Conservation (phyloP, 2,113 vertebrate genomes). For the Heliornis fulica region DNA sequence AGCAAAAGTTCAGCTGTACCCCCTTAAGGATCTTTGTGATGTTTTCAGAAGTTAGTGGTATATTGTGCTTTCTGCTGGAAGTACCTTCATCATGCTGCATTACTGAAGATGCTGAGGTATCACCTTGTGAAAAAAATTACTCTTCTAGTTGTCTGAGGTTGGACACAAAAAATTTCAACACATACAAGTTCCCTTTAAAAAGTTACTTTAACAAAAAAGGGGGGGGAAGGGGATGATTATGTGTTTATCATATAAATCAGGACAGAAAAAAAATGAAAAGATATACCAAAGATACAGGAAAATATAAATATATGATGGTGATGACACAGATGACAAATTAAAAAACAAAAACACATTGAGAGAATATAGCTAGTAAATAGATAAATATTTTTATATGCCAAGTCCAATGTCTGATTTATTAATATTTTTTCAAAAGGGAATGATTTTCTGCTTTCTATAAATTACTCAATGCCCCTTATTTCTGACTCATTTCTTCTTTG, state of each 20-base stretch:
- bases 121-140: background rate
- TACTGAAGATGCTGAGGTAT: background rate
- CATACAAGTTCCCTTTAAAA: too few relatives aligned
- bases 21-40: background rate
- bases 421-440: background rate
- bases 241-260: background rate
- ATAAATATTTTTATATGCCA: background rate
- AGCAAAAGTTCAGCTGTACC: background rate
- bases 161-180: background rate
- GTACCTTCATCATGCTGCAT: background rate
- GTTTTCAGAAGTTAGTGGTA: background rate
- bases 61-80: background rate
- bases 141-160: background rate
- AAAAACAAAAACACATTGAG: background rate
- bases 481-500: background rate
- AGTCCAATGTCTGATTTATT: background rate
- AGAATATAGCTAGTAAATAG: background rate
- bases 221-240: too few relatives aligned
- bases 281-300: background rate
- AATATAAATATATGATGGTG: background rate
- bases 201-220: too few relatives aligned
- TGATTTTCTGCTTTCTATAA: background rate
- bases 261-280: background rate
- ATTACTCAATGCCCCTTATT: background rate
- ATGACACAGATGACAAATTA: background rate